Evolutionary conservation across 2,888 invertebrate species (phyloP).

Genomic region (Synergus itoensis): DNA sequence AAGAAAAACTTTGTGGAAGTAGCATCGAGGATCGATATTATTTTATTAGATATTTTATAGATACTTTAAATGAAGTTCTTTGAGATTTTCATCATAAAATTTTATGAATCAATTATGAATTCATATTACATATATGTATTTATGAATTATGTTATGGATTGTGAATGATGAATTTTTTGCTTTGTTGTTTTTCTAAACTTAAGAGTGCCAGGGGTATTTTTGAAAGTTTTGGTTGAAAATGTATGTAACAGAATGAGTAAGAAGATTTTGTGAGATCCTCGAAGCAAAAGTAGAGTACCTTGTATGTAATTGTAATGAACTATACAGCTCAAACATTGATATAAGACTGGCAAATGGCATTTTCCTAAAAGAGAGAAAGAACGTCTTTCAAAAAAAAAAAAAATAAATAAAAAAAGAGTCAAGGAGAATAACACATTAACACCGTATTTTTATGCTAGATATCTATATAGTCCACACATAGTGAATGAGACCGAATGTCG

Average conservation of each 20-base stretch:
- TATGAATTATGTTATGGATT: background rate
- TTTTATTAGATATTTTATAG: background rate
- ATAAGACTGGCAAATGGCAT: slow-evolving; percentile 69
- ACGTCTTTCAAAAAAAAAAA: slow-evolving; percentile 44
- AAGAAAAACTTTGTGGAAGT: slow-evolving; percentile 6
- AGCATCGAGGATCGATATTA: slow-evolving; percentile 12
- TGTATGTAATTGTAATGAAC: slow-evolving; percentile 46
- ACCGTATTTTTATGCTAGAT: slow-evolving; percentile 71
- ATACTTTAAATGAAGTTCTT: background rate
- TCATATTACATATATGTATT: no score
- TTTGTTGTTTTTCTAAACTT: background rate
- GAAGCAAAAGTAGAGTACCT: slow-evolving; percentile 21
- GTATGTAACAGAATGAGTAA: background rate
- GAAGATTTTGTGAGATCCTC: background rate
- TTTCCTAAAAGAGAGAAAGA: slow-evolving; percentile 58
- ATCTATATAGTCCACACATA: slow-evolving; percentile 59
- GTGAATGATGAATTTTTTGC: background rate
- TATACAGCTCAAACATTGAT: slow-evolving; percentile 58
- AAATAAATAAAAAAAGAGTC: slow-evolving; percentile 40
- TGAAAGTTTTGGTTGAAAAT: background rate
- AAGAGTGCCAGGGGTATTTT: background rate
- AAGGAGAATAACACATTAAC: slow-evolving; percentile 61
- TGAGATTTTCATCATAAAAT: background rate
- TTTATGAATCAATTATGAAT: background rate
- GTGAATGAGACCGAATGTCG: slow-evolving; percentile 60